Evolutionary conservation across 2,797 vertebrate species (phyloP).

Genomic region (Sebastiscus albofasciatus): DNA sequence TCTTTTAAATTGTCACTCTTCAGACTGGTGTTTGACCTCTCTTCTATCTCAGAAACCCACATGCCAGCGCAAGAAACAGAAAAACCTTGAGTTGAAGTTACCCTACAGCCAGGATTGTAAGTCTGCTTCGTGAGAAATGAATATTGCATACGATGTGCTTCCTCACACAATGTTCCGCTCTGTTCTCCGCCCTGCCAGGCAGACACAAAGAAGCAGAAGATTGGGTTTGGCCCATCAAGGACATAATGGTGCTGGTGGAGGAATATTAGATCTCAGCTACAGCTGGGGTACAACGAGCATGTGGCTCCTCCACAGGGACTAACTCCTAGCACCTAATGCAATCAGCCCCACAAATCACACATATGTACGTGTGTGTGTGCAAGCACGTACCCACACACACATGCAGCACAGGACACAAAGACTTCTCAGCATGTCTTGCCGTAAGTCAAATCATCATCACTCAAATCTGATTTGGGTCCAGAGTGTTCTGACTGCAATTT

Average conservation of each 20-base stretch:
- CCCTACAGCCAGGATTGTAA: slow-evolving; percentile 8
- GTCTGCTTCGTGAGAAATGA: slow-evolving; percentile 38
- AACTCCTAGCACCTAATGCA: slow-evolving; percentile 79
- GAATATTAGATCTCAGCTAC: slow-evolving; percentile 83
- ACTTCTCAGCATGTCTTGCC: slow-evolving; percentile 47
- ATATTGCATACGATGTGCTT: slow-evolving; percentile 42
- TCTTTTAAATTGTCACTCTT: slow-evolving; percentile 35
- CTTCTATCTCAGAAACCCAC: slow-evolving; percentile 17
- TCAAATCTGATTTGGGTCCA: slow-evolving; percentile 76
- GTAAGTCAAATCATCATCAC: slow-evolving; percentile 73
- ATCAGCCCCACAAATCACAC: slow-evolving; percentile 76
- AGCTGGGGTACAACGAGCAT: slow-evolving; percentile 79
- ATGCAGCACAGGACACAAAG: slow-evolving; percentile 53
- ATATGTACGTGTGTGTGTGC: slow-evolving; percentile 9
- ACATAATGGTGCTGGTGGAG: slow-evolving; percentile 72
- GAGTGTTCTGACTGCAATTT: slow-evolving; percentile 73
- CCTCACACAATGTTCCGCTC: slow-evolving; percentile 33
- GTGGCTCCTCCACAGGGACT: slow-evolving; percentile 76
- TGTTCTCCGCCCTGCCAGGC: slow-evolving; percentile 53
- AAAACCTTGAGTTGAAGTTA: slow-evolving; percentile 22
- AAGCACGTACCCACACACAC: background rate
- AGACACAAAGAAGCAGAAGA: slow-evolving; percentile 74
- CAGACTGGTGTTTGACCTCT: slow-evolving; percentile 25
- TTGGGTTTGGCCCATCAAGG: slow-evolving; percentile 78
- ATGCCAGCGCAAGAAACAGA: background rate